Base-by-base conservation (phyloP, 2,113 vertebrate species). In the Corvus hawaiiensis region DNA sequence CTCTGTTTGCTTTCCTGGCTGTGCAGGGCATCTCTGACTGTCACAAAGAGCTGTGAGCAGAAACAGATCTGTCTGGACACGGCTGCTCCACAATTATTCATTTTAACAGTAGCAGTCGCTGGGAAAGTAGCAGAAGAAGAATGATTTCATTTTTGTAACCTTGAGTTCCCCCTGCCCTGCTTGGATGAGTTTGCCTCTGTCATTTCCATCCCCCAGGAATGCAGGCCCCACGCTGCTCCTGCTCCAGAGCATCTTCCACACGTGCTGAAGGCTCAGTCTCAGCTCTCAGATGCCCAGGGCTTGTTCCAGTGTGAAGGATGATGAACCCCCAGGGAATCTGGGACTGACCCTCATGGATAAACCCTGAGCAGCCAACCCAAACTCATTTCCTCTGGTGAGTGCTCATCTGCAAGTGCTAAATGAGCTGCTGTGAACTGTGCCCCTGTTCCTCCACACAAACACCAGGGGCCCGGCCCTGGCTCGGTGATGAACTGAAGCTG, bases 61-160 rank as follows among this genome's bases (percentile, higher is more conserved):
- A 56, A 89, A 49, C 77, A 68, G 80, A 62, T 58, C 86, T 95
- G 94, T 77, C 96, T 94, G 91, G 81, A 67, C 78, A 61, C 0
- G 8, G 77, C 63, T 72, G 75, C 91, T 96, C 61, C 41, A 75
- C 76, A 88, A 79, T 96, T 95, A 96, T 12, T 97, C 95, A 97
- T 62, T 86, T 87, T 61, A 96, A 91, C 95, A 95, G 95, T 12
- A 93, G 86, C 86, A 93, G 56, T 91, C 71, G 39, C 5, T 51
- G 80, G 77, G 67, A 92, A 95, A 96, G 95, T 84, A 77, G 72
- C 64, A 92, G 92, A 10, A 96, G 92, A 93, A 96, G 95, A 97
- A 96, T 88, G 61, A 97, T 97, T 96, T 96, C 63, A 87, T 95
- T 95, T 97, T 94, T 67, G 71, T 93, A 97, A 97, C 94, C 90